Evolutionary conservation across 2,888 invertebrate genomes (phyloP).

Genomic region (Oligia latruncula): DNA sequence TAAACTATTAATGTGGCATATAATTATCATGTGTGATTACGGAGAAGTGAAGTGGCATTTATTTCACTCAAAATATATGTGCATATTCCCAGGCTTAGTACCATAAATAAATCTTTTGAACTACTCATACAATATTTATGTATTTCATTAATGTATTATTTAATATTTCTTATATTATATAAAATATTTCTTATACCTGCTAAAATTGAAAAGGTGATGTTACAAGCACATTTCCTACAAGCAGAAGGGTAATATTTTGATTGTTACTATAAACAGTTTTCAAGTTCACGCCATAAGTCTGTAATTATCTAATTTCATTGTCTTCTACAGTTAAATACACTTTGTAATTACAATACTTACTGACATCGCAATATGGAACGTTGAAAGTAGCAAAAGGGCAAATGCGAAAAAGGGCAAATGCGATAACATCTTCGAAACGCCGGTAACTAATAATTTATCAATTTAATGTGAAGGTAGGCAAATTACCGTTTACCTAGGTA

Average conservation of each 20-base stretch:
- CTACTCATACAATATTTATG: neutral
- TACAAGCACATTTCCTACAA: neutral
- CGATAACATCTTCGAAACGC: conserved; percentile 63
- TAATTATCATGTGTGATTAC: too few species aligned
- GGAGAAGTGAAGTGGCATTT: neutral
- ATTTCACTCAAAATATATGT: neutral
- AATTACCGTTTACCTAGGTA: conserved; percentile 45
- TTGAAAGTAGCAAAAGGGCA: conserved; percentile 60
- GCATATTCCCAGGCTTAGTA: neutral
- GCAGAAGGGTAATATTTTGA: conserved; percentile 32
- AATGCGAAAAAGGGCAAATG: conserved; percentile 64
- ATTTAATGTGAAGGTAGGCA: conserved; percentile 60
- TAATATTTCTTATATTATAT: neutral
- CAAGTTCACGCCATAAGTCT: conserved; percentile 31
- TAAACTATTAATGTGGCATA: neutral
- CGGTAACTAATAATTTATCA: conserved; percentile 64
- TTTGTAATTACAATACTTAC: conserved; percentile 24
- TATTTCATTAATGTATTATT: neutral
- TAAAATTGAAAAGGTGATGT: neutral
- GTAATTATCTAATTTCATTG: conserved; percentile 27
- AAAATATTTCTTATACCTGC: too few species aligned
- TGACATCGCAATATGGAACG: conserved; percentile 20
- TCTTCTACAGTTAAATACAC: conserved; percentile 1
- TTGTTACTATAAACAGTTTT: conserved; percentile 35
- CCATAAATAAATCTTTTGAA: neutral